Base-by-base conservation (phyloP, 1,140 invertebrate genomes). In the Agrilus planipennis region DNA sequence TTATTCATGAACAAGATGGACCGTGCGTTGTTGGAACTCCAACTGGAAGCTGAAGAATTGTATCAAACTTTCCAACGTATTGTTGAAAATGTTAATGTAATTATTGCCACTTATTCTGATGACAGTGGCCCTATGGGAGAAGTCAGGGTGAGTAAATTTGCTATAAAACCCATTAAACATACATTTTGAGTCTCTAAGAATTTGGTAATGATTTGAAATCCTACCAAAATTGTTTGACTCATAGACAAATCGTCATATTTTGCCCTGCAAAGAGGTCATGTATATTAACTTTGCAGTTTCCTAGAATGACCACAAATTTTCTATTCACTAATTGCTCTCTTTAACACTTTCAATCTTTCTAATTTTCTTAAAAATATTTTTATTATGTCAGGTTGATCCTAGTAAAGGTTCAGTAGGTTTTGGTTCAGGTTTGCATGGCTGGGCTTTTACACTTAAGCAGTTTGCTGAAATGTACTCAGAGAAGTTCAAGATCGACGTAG, bases 1-100 rank as follows among this genome's bases (percentile, higher is more conserved):
- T 73, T 98, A 46, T 98, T 99, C 81, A 97, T 98, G 93, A 98
- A 99, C 83, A 98, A 98, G 70, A 97, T 99, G 94, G 95, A 99
- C 72, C 83, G 93, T 57, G 94, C 91, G 53, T 72, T 98, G 25
- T 71, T 97, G 2, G 93, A 97, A 66, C 69, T 98, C 55, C 92
- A 98, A 63, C 69, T 97, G 49, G 91, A 90, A 34, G 77, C 85
- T 50, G 96, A 99, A 72, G 91, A 96, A 65, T 71, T 99, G 14
- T 99, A 94, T 68, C 95, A 99, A 71, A 97, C 92, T 59, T 99
- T 99, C 81, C 91, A 96, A 69, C 85, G 94, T 75, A 98, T 97
- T 67, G 92, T 99, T 54, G 96, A 99, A 72, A 98, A 96, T 62
- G 91, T 99, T 21, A 99, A 99, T 72, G 95, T 99, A 45, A 99